phyloP scores from a whole-genome alignment of 2,113 vertebrate genomes.

The Acanthisitta chloris region DNA sequence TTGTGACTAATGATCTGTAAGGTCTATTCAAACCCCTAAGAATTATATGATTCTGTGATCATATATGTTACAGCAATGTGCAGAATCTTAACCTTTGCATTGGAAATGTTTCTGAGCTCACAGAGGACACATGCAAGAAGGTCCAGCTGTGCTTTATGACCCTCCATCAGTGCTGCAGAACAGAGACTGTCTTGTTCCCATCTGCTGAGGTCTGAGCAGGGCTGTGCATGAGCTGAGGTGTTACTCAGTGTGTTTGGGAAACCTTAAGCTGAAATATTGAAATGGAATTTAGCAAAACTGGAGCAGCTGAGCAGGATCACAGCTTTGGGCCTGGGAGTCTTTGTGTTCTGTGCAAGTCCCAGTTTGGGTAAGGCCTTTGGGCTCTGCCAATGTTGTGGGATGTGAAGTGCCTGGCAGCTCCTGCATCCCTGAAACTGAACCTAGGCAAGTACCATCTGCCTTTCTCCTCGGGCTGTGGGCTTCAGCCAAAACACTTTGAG shows the following conservation, averaged over 20 bases:
- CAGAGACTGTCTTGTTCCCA: not conserved
- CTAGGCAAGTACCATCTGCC: conserved; percentile 42
- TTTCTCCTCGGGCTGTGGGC: not conserved
- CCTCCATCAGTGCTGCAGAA: not conserved
- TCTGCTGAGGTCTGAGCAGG: not conserved
- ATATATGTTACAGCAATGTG: not conserved
- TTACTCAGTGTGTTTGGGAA: conserved; percentile 34
- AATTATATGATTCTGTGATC: too few species aligned
- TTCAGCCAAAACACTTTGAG: conserved; percentile 21
- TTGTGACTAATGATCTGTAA: too few species aligned
- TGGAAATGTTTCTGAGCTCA: not conserved
- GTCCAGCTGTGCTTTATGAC: not conserved
- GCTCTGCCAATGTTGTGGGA: conserved; percentile 1
- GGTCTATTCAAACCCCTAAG: too few species aligned
- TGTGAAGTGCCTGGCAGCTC: conserved; percentile 32
- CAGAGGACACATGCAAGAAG: not conserved
- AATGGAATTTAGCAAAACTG: conserved; percentile 38
- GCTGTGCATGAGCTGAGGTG: not conserved
- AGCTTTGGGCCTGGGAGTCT: conserved; percentile 37
- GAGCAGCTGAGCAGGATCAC: conserved; percentile 45
- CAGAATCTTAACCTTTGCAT: not conserved
- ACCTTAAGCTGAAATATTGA: conserved; percentile 48
- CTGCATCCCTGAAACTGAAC: conserved; percentile 16
- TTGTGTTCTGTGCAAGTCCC: conserved; percentile 31
- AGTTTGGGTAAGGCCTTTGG: conserved; percentile 37